Conservation (phyloP, 2,888 invertebrate genomes). For the Phengaris alcon region DNA sequence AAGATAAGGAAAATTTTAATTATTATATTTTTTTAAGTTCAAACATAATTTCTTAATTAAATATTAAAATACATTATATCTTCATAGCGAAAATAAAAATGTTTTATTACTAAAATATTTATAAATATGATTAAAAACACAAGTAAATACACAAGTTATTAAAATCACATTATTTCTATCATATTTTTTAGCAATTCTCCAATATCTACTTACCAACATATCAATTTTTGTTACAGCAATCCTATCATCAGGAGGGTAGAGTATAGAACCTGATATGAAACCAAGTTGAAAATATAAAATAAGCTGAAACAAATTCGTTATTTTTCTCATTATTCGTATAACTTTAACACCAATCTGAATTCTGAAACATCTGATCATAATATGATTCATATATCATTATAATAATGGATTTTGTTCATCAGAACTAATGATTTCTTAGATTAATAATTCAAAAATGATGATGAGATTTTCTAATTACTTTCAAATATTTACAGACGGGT, state of each 20-base stretch:
- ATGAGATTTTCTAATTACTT: background rate
- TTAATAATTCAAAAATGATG: conserved; percentile 20
- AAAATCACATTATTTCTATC: background rate
- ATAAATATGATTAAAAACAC: too few species aligned
- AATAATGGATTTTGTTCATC: background rate
- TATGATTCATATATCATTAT: background rate
- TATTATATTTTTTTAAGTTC: too few species aligned
- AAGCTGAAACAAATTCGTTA: background rate
- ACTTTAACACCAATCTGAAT: background rate
- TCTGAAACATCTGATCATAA: background rate
- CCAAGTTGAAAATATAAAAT: background rate
- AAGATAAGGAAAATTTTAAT: too few species aligned
- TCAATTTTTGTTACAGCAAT: conserved; percentile 11
- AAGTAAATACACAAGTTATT: background rate
- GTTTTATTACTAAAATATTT: too few species aligned
- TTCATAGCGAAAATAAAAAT: background rate
- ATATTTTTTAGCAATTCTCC: background rate
- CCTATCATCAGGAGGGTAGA: background rate
- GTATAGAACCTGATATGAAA: background rate
- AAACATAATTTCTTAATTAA: background rate
- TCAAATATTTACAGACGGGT: background rate
- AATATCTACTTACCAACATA: conserved; percentile 14
- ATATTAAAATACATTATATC: background rate
- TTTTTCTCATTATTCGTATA: background rate
- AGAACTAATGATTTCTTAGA: background rate